Evolutionary conservation across 1,140 invertebrate species (phyloP).

Genomic region (Lepidurus couesii): DNA sequence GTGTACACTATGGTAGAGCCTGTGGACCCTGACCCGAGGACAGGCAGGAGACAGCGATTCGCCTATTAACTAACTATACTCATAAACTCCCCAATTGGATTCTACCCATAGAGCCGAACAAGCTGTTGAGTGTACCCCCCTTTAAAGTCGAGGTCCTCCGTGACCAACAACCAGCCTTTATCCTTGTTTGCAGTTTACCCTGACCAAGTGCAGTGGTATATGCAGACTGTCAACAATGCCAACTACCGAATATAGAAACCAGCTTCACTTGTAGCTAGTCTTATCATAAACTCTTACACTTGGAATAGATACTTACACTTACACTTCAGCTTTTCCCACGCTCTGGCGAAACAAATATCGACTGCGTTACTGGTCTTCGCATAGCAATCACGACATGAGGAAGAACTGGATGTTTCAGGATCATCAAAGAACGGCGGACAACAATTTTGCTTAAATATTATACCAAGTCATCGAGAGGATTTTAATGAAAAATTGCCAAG

Average conservation of each 20-base stretch:
- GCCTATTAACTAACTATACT: slow-evolving; percentile 22
- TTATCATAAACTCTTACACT: background rate
- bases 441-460: background rate
- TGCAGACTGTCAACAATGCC: slow-evolving; percentile 7
- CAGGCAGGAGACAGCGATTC: background rate
- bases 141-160: background rate
- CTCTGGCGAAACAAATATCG: background rate
- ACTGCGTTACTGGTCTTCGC: background rate
- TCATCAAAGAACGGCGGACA: background rate
- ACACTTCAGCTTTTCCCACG: background rate
- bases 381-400: background rate
- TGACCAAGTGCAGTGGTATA: background rate
- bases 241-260: background rate
- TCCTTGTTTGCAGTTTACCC: slow-evolving; percentile 3
- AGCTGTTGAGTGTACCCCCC: background rate
- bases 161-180: background rate
- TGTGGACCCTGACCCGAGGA: background rate
- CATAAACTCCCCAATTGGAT: slow-evolving; percentile 11
- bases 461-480: too few relatives aligned
- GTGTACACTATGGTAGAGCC: background rate
- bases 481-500: too few relatives aligned
- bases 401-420: background rate
- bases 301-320: background rate
- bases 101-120: background rate
- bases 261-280: background rate